These are phyloP conservation scores for Ophioninae sp. DNA, from an alignment of 2,888 invertebrate species.

Conservation along the genomic window DNA sequence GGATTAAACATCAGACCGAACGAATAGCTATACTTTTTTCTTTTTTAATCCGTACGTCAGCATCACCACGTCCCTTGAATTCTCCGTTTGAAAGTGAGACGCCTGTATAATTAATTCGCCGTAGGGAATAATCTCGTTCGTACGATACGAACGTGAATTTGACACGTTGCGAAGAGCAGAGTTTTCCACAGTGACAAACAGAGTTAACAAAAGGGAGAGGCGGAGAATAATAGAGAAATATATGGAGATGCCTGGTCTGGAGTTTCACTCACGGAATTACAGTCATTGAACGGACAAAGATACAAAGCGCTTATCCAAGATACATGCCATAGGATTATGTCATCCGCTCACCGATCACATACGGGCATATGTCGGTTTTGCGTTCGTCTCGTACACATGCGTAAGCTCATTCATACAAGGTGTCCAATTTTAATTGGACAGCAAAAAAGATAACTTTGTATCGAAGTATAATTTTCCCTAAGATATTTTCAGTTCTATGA, in stretches of 20 bases:
- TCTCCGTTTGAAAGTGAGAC: neutral
- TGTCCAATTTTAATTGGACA: neutral
- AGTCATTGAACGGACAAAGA: conserved; percentile 39
- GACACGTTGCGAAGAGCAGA: conserved; percentile 3
- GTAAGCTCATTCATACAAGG: neutral
- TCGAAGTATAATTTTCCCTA: neutral
- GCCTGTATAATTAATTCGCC: conserved; percentile 8
- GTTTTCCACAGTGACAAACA: neutral
- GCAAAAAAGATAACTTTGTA: neutral
- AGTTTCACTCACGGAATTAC: conserved; percentile 33
- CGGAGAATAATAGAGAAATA: conserved; percentile 10
- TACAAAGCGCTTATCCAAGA: conserved; percentile 47
- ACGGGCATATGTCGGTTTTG: neutral
- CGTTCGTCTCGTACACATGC: neutral
- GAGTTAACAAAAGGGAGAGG: conserved; percentile 2
- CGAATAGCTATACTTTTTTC: neutral
- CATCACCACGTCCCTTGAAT: neutral
- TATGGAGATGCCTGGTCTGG: conserved; percentile 17
- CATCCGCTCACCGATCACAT: conserved; percentile 17
- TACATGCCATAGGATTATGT: conserved; percentile 39
- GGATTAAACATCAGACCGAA: no score
- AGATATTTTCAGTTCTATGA: neutral
- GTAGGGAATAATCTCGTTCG: conserved; percentile 24
- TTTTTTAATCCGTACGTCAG: neutral
- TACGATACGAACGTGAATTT: conserved; percentile 24